Percentiles rank a stretch among this genome's conserved stretches.
phyloP scores from a whole-genome alignment of 2,888 invertebrate genomes.

The Unio delphinus region DNA sequence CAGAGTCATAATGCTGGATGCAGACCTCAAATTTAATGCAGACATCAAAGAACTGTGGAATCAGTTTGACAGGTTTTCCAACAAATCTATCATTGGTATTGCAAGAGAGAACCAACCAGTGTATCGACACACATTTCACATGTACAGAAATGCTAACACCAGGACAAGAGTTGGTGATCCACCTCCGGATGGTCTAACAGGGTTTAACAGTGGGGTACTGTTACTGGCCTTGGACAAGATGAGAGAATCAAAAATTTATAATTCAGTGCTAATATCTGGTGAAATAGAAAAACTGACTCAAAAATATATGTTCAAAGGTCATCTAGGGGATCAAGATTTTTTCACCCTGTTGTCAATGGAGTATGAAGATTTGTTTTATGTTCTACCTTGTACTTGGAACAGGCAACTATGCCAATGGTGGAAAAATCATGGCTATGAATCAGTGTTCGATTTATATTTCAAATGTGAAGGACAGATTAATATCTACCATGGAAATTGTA shows the following conservation, averaged over 20 bases:
- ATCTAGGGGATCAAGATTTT: conserved; percentile 88
- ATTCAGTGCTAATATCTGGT: conserved; percentile 72
- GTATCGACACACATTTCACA: conserved; percentile 82
- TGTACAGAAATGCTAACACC: conserved; percentile 78
- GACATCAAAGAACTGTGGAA: conserved; percentile 80
- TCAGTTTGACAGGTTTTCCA: conserved; percentile 79
- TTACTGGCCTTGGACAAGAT: conserved; percentile 80
- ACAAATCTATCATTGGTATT: conserved; percentile 77
- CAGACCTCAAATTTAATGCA: conserved; percentile 82
- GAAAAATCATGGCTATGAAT: conserved; percentile 82
- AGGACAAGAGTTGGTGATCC: conserved; percentile 78
- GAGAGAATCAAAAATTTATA: conserved; percentile 78
- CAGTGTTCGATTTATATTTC: conserved; percentile 82
- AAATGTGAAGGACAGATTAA: conserved; percentile 74
- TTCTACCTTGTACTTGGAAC: conserved; percentile 85
- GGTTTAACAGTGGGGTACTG: conserved; percentile 86
- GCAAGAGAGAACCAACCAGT: conserved; percentile 83
- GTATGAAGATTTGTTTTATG: conserved; percentile 80
- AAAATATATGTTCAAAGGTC: conserved; percentile 73
- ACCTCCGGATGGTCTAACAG: conserved; percentile 76
- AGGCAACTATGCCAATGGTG: conserved; percentile 87
- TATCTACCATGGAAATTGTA: conserved; percentile 70
- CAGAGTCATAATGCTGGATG: conserved; percentile 82
- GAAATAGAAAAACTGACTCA: conserved; percentile 59
- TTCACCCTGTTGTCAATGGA: conserved; percentile 82